Percentiles rank a stretch among this genome's conserved stretches.
Evolutionary conservation across 2,888 invertebrate genomes (phyloP).

Genomic region (Dolichomitus sp.): DNA sequence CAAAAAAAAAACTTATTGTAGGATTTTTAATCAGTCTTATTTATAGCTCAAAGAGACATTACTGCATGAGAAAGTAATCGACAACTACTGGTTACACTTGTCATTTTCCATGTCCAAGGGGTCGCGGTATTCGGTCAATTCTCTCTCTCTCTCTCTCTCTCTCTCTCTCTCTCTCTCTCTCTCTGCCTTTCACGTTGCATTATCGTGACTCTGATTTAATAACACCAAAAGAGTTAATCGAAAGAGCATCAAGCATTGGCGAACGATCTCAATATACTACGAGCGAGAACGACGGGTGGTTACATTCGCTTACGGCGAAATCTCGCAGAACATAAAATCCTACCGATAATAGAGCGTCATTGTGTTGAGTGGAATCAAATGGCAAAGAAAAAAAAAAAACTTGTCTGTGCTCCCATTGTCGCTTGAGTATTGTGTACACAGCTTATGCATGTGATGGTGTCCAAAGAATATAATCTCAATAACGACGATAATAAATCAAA

Average conservation of each 20-base stretch:
- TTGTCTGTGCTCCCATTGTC: conserved; percentile 60
- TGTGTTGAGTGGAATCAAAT: conserved; percentile 42
- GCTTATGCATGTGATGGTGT: conserved; percentile 60
- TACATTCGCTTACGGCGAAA: conserved; percentile 10
- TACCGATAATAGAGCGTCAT: conserved; percentile 42
- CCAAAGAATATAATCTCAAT: conserved; percentile 38
- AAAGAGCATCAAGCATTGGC: neutral
- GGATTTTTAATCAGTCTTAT: conserved; percentile 33
- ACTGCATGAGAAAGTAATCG: conserved; percentile 75
- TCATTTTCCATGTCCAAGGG: conserved; percentile 80
- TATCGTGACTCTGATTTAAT: conserved; percentile 14
- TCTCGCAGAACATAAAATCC: conserved; percentile 26
- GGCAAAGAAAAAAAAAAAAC: conserved; percentile 19
- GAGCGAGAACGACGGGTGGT: conserved; percentile 25
- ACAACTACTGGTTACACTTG: conserved; percentile 84
- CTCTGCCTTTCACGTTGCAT: conserved; percentile 20
- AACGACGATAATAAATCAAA: conserved; percentile 5
- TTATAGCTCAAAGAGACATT: conserved; percentile 29
- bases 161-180: conserved; percentile 3
- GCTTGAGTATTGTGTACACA: conserved; percentile 61
- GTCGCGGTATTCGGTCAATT: conserved; percentile 37
- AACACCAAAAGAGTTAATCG: conserved; percentile 4
- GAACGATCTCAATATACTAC: conserved; percentile 9
- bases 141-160: conserved; percentile 3
- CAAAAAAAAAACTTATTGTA: neutral